A percentile compares a stretch with the other conserved stretches of the same genome.
These are phyloP conservation scores for Gopherus flavomarginatus DNA, from an alignment of 2,113 vertebrate species.

Conservation along the genomic window DNA sequence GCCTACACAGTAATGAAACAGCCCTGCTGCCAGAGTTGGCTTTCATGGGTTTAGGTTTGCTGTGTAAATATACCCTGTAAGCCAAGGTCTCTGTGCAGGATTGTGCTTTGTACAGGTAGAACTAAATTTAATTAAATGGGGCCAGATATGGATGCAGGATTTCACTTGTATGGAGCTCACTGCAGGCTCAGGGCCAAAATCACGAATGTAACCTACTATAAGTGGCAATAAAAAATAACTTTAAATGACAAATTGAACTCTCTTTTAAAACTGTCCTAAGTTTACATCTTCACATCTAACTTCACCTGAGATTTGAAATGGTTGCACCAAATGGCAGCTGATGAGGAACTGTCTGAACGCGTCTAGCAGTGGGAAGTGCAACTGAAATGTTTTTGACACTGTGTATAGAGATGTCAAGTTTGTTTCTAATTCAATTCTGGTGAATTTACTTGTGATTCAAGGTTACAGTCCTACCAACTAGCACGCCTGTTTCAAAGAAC, in stretches of 20 bases:
- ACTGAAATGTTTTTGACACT: not conserved
- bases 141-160: slow-evolving; percentile 15
- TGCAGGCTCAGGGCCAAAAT: not conserved
- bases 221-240: not conserved
- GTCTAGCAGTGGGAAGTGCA: fast-evolving
- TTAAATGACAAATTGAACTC: not conserved
- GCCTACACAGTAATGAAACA: not conserved
- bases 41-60: not conserved
- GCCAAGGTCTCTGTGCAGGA: not conserved
- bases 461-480: not conserved
- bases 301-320: not conserved
- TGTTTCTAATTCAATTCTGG: not conserved
- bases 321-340: not conserved
- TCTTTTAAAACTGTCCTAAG: not conserved
- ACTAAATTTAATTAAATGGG: slow-evolving; percentile 48
- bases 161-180: not conserved
- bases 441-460: not conserved
- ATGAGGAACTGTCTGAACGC: not conserved
- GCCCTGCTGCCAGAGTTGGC: not conserved
- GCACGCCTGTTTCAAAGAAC: not conserved
- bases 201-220: not conserved
- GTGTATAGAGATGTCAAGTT: not conserved
- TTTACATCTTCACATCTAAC: not conserved
- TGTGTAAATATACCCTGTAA: not conserved
- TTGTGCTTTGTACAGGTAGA: slow-evolving; percentile 1